These are phyloP conservation scores for Ramphastos sulfuratus DNA, from an alignment of 2,113 vertebrate species.

Conservation along the genomic window DNA sequence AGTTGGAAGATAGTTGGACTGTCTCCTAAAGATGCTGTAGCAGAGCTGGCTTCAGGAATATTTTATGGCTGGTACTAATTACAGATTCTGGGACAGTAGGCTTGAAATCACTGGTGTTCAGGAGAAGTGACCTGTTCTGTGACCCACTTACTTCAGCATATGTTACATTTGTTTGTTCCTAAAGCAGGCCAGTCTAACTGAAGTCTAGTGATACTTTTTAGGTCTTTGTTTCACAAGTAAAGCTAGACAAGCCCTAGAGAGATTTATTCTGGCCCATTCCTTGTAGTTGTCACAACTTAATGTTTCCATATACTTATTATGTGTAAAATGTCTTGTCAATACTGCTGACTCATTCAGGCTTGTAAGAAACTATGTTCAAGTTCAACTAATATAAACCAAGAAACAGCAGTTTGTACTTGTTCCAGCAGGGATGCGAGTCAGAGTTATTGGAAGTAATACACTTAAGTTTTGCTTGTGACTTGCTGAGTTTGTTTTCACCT, in stretches of 20 bases:
- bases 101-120: not conserved
- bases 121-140: constrained; percentile 2
- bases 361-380: not conserved
- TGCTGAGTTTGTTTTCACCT: not conserved
- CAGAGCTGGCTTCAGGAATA: not conserved
- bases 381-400: not conserved
- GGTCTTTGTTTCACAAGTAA: not conserved
- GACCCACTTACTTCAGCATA: not conserved
- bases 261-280: constrained; percentile 6
- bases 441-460: not conserved
- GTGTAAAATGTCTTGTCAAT: not conserved
- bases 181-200: not conserved
- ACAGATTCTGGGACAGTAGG: not conserved
- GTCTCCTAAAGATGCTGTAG: not conserved
- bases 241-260: not conserved
- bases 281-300: not conserved
- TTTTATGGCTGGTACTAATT: not conserved
- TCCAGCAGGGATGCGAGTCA: accelerated
- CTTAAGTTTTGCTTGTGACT: not conserved
- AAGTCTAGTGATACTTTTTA: not conserved
- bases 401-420: not conserved
- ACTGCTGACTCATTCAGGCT: not conserved
- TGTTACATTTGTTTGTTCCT: not conserved
- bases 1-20: not conserved
- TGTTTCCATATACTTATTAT: not conserved